These are phyloP conservation scores for Thunnus thynnus DNA, from an alignment of 2,113 vertebrate species.

Conservation along the genomic window DNA sequence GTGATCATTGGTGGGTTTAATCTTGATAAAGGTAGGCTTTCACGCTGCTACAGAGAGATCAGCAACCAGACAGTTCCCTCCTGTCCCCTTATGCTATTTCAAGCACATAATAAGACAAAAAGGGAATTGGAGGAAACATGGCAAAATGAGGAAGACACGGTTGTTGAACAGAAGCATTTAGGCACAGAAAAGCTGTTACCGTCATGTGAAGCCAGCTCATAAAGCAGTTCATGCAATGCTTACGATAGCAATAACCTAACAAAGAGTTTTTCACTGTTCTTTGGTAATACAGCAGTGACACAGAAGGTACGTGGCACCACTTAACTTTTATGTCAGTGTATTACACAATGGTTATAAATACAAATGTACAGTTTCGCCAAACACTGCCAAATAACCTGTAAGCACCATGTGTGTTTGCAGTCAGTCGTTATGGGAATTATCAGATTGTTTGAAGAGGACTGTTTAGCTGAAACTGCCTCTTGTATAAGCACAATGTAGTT, in stretches of 20 bases:
- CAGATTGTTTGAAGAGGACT: constrained; percentile 30
- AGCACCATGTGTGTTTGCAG: not conserved
- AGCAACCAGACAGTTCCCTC: constrained; percentile 48
- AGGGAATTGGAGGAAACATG: constrained; percentile 50
- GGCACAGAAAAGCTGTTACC: constrained; percentile 25
- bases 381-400: not conserved
- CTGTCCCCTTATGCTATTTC: constrained; percentile 58
- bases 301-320: not conserved
- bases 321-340: not conserved
- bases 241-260: constrained; percentile 33
- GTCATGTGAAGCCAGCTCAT: constrained; percentile 18
- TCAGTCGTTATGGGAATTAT: constrained; percentile 9
- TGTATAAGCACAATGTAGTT: constrained; percentile 15
- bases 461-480: constrained; percentile 23
- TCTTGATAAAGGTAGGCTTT: constrained; percentile 79
- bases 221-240: constrained; percentile 19
- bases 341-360: not conserved
- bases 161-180: constrained; percentile 40
- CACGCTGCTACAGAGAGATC: constrained; percentile 52
- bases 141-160: constrained; percentile 57
- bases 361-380: not conserved
- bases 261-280: constrained; percentile 34
- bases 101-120: constrained; percentile 48
- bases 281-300: constrained; percentile 10
- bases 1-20: constrained; percentile 73